A percentile compares a stretch with the other conserved stretches of the same genome.
These are phyloP conservation scores for Idaea biselata DNA, from an alignment of 2,888 invertebrate genomes.

Conservation along the genomic window DNA sequence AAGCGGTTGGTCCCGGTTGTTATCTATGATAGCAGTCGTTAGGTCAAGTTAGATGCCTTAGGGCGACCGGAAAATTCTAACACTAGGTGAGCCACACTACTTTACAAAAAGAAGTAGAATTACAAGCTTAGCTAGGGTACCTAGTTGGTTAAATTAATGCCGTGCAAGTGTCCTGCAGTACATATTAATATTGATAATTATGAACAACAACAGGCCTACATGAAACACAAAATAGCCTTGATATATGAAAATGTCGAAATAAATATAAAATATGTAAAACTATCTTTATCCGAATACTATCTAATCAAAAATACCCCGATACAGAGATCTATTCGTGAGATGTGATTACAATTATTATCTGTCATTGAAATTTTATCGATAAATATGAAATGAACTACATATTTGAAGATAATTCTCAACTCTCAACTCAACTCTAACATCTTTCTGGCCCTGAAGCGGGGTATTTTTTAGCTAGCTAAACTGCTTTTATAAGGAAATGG, in stretches of 20 bases:
- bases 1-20: no score
- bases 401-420: background rate
- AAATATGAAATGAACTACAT: background rate
- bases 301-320: conserved; percentile 19
- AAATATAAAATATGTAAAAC: background rate
- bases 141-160: no score
- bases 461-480: background rate
- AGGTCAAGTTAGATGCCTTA: no score
- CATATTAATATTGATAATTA: no score
- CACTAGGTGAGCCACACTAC: no score
- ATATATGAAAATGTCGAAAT: background rate
- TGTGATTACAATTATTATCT: conserved; percentile 19
- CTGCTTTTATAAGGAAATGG: background rate
- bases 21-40: no score
- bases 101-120: no score
- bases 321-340: conserved; percentile 17
- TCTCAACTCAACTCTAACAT: no score
- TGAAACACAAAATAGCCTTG: background rate
- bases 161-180: no score
- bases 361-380: conserved; percentile 15
- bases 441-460: background rate
- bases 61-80: no score
- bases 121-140: no score
- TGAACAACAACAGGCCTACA: background rate
- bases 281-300: conserved; percentile 9